Base-by-base conservation (phyloP, 2,888 invertebrate species). In the Sclerodermus sp. region DNA sequence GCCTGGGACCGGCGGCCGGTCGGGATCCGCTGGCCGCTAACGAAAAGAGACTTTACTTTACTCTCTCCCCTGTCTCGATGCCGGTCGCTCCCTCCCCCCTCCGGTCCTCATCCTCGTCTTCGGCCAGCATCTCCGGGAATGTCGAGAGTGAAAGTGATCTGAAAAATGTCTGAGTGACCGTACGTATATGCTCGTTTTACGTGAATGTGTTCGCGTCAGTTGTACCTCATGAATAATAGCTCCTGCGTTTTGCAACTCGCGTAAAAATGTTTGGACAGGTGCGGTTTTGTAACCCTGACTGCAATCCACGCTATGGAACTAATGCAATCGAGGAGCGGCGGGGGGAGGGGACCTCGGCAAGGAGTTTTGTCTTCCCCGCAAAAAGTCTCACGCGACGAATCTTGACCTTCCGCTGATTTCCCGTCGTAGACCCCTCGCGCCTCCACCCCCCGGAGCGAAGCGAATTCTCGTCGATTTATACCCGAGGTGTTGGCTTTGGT, bases 141-240 rank as follows among this genome's bases (percentile, higher is more conserved):
- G 51, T 29, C 36, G 63, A 63, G 68, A 70, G 76, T 74, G 77
- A 76, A 77, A 77, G 76, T 74, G 67, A 72, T 76, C 73, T 71
- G 50, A 68, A 73, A 74, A 74, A 68, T 66, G 64, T 57, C 52
- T 61, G 63, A 40, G 49, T 34, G 38, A 10, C 5, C 34, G 34
- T 13, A 13, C 12, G 34, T n/a, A 13, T 34, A 34, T 13, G 34
- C 34, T 4, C 34, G 34, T 23, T 23, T 23, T 8, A 23, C 23
- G 23, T 23, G 23, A 23, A 23, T 23, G 23, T 23, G 23, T 23
- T 8, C 23, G 23, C 23, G 23, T 8, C 23, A 23, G 23, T 23
- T 23, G 23, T 12, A 34, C 10, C 34, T 14, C 14, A 14, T 14
- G 34, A 13, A 34, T 34, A 34, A 34, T 34, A 14, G 34, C 34